phyloP scores from a whole-genome alignment of 2,797 vertebrate species.

The Platyrinchus mystaceus region DNA sequence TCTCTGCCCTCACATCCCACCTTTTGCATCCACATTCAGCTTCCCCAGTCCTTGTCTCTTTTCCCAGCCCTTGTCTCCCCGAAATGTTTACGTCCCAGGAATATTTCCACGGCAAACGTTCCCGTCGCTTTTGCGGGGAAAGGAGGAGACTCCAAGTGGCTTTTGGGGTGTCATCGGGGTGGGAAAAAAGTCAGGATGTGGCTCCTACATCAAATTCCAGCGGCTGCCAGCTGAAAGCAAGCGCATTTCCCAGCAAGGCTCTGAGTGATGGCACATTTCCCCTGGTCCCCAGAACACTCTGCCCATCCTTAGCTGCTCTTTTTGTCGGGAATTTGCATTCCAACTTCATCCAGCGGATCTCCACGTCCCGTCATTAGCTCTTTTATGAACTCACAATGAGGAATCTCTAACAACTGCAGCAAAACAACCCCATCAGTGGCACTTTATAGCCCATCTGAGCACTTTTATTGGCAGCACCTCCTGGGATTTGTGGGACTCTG shows the following conservation, averaged over 20 bases:
- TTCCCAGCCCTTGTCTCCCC: not conserved
- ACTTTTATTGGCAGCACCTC: slow-evolving; percentile 10
- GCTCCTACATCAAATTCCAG: no score
- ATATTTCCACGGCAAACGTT: not conserved
- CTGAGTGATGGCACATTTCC: no score
- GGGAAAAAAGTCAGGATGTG: not conserved
- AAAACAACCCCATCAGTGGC: slow-evolving; percentile 41
- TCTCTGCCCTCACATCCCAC: not conserved
- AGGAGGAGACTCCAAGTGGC: not conserved
- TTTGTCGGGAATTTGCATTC: no score
- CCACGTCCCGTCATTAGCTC: not conserved
- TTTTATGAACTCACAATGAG: slow-evolving; percentile 7
- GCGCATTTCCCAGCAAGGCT: no score
- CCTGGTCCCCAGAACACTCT: no score
- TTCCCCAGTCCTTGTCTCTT: no score
- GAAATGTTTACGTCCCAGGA: no score
- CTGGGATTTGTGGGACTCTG: not conserved
- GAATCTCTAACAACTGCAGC: slow-evolving; percentile 13
- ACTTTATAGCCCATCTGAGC: not conserved
- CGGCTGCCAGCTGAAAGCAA: no score
- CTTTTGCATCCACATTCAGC: no score
- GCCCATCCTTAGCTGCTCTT: no score
- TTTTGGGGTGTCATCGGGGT: no score
- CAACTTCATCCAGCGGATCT: not conserved
- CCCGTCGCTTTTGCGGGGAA: not conserved